Conservation (phyloP, 2,888 invertebrate species). For the Hesperia comma region DNA sequence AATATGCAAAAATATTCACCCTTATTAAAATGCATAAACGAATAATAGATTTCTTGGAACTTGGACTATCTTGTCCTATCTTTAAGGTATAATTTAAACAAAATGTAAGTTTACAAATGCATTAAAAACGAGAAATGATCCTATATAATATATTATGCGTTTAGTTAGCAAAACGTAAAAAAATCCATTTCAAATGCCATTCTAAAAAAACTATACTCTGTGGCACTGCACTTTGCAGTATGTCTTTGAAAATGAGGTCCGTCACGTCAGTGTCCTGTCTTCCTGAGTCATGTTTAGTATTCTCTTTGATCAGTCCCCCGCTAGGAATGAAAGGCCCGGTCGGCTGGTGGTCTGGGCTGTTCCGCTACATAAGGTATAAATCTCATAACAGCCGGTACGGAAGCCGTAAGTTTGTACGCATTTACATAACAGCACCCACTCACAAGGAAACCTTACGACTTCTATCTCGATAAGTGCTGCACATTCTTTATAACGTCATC, state of each 20-base stretch:
- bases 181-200: too few species aligned
- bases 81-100: too few species aligned
- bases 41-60: neutral
- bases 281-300: neutral
- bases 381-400: conserved; percentile 35
- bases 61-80: too few species aligned
- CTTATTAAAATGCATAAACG: conserved; percentile 23
- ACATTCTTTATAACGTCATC: conserved; percentile 16
- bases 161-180: too few species aligned
- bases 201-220: too few species aligned
- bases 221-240: neutral
- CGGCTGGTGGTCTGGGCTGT: neutral
- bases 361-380: conserved; percentile 26
- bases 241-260: neutral
- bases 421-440: conserved; percentile 42
- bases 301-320: neutral
- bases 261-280: neutral
- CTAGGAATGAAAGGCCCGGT: conserved; percentile 20
- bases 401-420: conserved; percentile 44
- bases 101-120: too few species aligned
- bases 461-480: conserved; percentile 28
- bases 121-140: too few species aligned
- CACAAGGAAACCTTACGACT: conserved; percentile 40
- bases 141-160: too few species aligned
- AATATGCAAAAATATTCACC: conserved; percentile 13